Base-by-base conservation (phyloP, 2,113 vertebrate genomes). In the Lophotis ruficrista region DNA sequence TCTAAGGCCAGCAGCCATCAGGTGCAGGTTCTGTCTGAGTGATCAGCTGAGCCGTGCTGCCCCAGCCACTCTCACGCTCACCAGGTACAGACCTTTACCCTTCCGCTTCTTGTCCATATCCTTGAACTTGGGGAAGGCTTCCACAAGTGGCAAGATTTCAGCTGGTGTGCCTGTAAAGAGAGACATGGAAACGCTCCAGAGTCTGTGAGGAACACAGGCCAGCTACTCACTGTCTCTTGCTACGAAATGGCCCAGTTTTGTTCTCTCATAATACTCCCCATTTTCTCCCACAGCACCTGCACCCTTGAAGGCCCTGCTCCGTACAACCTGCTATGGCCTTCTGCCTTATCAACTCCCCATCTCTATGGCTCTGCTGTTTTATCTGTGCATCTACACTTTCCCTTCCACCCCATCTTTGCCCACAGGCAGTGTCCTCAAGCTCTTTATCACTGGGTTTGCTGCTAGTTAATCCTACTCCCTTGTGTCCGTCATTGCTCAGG, bases 61-160 rank as follows among this genome's bases (percentile, higher is more conserved):
- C 79, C 50, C 48, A 71, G 60, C 11, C 62, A 35, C 45, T 62
- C 50, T 60, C 37, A 87, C 77, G 54, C 24, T 82, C 1, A 14
- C 28, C 45, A 70, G 37, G 4, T 83, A 94, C 28, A 83, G 62
- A 99, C 98, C 98, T 97, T 97, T 97, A 87, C 98, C 84, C 51
- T 97, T 97, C 17, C 5, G 57, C 48, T 76, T 95, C 57, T 83
- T 85, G 54, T 96, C 76, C 13, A 78, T 94, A 54, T 96, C 94
- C 51, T 60, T 93, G 72, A 95, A 94, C 38, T 96, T 98, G 23
- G 98, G 98, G 58, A 96, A 96, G 24, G 97, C 97, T 96, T 99
- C 98, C 14, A 99, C 97, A 53, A 99, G 83, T 27, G 99, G 98
- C 64, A 99, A 97, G 84, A 99, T 98, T 91, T 99, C 98, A 71